Evolutionary conservation across 2,888 invertebrate species (phyloP).

Genomic region (Agrochola lota): DNA sequence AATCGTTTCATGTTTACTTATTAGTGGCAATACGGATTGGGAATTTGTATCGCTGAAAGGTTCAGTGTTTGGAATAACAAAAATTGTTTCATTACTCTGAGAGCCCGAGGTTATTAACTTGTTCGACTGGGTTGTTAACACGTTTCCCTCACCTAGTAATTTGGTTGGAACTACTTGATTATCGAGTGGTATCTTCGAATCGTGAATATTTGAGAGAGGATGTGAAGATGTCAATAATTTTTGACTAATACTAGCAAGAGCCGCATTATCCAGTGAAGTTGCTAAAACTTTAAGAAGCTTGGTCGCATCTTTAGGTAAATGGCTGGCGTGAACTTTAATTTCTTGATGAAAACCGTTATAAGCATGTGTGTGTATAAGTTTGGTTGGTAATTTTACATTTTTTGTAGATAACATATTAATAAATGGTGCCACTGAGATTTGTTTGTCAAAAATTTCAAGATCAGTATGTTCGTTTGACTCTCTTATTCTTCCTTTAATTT

Average conservation of each 20-base stretch:
- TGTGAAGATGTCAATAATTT: conserved; percentile 11
- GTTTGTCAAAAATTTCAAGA: conserved; percentile 33
- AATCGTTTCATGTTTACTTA: background rate
- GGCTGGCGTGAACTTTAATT: conserved; percentile 44
- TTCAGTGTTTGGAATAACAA: conserved; percentile 30
- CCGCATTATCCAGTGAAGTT: conserved; percentile 19
- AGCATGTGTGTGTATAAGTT: conserved; percentile 31
- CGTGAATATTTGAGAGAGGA: background rate
- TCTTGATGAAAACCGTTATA: conserved; percentile 57
- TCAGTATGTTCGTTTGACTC: conserved; percentile 7
- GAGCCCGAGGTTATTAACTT: conserved; percentile 40
- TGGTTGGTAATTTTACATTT: conserved; percentile 21
- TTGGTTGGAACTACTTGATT: background rate
- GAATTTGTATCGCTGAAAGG: background rate
- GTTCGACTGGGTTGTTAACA: conserved; percentile 19
- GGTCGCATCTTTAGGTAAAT: conserved; percentile 26
- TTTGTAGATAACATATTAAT: conserved; percentile 22
- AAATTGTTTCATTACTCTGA: conserved; percentile 39
- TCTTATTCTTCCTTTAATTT: conserved; percentile 8
- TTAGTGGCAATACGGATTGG: conserved; percentile 10
- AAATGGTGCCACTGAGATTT: conserved; percentile 31
- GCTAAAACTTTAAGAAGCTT: conserved; percentile 39
- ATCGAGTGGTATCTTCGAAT: background rate
- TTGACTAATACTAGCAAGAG: conserved; percentile 35
- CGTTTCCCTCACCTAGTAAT: background rate